Evolutionary conservation across 2,888 invertebrate species (phyloP).

Genomic region (Dendrolimus houi): DNA sequence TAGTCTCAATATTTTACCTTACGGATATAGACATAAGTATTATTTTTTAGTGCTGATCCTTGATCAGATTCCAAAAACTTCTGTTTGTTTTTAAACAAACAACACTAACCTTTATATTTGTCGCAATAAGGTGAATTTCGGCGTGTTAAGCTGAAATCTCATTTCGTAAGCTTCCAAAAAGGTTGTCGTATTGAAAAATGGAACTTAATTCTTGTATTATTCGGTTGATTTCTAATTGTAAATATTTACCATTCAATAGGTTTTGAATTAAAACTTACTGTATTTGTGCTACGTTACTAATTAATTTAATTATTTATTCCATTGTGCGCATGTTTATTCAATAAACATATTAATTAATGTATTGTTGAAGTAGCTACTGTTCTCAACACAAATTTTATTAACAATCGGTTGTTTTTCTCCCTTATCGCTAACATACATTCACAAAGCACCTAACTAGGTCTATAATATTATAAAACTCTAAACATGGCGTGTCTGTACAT

Average conservation of each 20-base stretch:
- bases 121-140: conserved; percentile 39
- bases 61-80: conserved; percentile 63
- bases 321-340: conserved; percentile 58
- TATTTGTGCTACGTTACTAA: conserved; percentile 67
- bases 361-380: conserved; percentile 11
- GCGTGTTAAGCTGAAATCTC: conserved; percentile 38
- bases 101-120: conserved; percentile 38
- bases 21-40: conserved; percentile 19
- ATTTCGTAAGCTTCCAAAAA: conserved; percentile 66
- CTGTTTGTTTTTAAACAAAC: conserved; percentile 36
- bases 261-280: conserved; percentile 72
- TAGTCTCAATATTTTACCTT: conserved; percentile 33
- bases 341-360: conserved; percentile 23
- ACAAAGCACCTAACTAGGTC: too few species aligned
- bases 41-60: conserved; percentile 29
- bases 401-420: conserved; percentile 48
- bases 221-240: conserved; percentile 53
- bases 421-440: conserved; percentile 9
- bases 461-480: too few species aligned
- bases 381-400: conserved; percentile 39
- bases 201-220: conserved; percentile 43
- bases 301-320: conserved; percentile 69
- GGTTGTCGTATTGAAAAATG: conserved; percentile 56
- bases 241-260: conserved; percentile 45
- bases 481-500: too few species aligned